Evolutionary conservation across 2,113 vertebrate genomes (phyloP).

Genomic region (Equus quagga): DNA sequence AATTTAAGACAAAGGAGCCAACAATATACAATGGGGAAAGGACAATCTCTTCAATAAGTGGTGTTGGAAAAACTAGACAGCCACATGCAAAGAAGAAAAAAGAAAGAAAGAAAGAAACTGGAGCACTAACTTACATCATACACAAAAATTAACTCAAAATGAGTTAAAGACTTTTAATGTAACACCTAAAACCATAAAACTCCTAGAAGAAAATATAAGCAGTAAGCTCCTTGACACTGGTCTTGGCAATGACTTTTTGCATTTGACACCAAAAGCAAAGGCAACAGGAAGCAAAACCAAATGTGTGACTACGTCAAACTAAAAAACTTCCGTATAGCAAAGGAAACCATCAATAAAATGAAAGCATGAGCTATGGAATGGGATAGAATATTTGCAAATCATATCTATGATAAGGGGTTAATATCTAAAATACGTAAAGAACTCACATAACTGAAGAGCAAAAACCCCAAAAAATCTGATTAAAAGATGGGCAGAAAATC

Average conservation of each 20-base stretch:
- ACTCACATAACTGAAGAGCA: neutral
- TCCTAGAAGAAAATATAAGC: neutral
- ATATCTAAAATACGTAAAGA: neutral
- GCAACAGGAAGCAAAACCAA: neutral
- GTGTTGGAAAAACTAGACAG: neutral
- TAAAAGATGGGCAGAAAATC: neutral
- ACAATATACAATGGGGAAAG: neutral
- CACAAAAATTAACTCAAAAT: neutral
- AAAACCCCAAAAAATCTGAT: neutral
- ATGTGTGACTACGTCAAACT: neutral
- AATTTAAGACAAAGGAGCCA: neutral
- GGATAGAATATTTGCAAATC: neutral
- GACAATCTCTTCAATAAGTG: neutral
- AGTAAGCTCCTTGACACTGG: neutral
- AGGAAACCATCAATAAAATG: neutral
- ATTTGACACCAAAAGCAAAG: neutral
- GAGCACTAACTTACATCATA: neutral
- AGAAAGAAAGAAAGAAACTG: neutral
- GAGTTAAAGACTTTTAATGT: neutral
- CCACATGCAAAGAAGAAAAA: neutral
- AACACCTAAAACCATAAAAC: neutral
- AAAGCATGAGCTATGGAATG: neutral
- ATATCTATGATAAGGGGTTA: neutral
- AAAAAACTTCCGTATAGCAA: neutral
- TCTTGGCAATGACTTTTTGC: neutral